phyloP scores from a whole-genome alignment of 2,113 vertebrate species.

The Archilochus colubris region DNA sequence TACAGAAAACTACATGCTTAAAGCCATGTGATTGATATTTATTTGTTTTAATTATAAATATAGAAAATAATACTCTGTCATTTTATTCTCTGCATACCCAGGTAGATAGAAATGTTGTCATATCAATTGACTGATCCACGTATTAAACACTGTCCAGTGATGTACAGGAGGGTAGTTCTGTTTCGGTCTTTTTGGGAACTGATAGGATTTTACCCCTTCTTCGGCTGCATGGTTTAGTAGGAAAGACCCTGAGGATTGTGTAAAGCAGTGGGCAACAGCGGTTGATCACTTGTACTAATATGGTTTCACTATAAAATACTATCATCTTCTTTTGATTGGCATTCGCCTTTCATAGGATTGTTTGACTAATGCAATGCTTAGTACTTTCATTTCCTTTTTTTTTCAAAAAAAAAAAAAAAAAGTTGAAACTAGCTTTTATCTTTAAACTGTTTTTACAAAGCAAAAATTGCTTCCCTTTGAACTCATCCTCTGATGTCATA shows the following conservation, averaged over 20 bases:
- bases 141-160: background rate
- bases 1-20: constrained; percentile 56
- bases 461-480: constrained; percentile 38
- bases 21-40: constrained; percentile 55
- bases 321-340: constrained; percentile 42
- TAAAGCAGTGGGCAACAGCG: background rate
- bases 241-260: background rate
- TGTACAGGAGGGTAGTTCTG: background rate
- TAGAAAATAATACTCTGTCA: constrained; percentile 26
- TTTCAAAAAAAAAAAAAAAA: background rate
- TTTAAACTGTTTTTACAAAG: constrained; percentile 31
- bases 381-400: background rate
- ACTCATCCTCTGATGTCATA: constrained; percentile 43
- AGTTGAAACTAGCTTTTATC: constrained; percentile 23
- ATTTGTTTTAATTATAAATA: constrained; percentile 49
- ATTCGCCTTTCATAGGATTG: background rate
- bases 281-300: background rate
- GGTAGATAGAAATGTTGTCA: background rate
- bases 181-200: background rate
- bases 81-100: background rate
- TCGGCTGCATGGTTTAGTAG: background rate
- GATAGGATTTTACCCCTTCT: background rate
- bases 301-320: background rate
- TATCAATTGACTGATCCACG: background rate
- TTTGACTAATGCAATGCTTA: background rate